Conservation (phyloP, 1,140 invertebrate genomes). For the Drosophila subpulchrella region DNA sequence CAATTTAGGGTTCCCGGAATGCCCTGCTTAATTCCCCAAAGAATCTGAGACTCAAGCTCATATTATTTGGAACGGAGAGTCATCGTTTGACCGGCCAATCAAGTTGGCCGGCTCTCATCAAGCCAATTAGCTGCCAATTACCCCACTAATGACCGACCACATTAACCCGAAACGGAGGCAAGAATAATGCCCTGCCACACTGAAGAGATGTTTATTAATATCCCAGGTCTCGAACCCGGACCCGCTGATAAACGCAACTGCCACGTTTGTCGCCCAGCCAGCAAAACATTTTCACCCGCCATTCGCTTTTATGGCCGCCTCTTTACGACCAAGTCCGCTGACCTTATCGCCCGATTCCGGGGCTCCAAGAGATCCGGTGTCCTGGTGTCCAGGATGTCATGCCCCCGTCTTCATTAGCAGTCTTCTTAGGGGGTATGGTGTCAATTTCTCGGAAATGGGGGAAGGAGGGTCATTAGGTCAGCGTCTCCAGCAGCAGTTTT, state of each 20-base stretch:
- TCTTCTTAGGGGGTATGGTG: conserved; percentile 50
- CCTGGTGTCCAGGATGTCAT: conserved; percentile 22
- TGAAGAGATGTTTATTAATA: conserved; percentile 46
- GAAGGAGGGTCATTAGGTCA: conserved; percentile 62
- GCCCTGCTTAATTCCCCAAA: not conserved
- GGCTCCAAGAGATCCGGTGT: not conserved
- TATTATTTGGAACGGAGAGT: not conserved
- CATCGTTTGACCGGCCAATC: conserved; percentile 30
- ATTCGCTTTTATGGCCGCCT: conserved; percentile 63
- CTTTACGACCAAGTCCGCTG: conserved; percentile 60
- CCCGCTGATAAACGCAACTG: conserved; percentile 26
- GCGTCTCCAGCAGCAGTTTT: conserved; percentile 19
- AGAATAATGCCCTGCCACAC: conserved; percentile 36
- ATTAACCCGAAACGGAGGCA: conserved; percentile 40
- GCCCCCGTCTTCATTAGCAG: conserved; percentile 58
- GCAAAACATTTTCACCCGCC: conserved; percentile 28
- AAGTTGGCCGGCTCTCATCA: conserved; percentile 18
- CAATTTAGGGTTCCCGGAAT: not conserved
- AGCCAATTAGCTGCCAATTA: conserved; percentile 76
- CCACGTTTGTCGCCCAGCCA: conserved; percentile 28
- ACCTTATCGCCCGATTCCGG: conserved; percentile 56
- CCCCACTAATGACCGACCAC: conserved; percentile 62
- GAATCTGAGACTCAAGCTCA: not conserved
- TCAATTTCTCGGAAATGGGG: conserved; percentile 55
- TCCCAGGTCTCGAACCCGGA: not conserved